A percentile compares a stretch with the other conserved stretches of the same genome.
These are phyloP conservation scores for Pristis pectinata DNA, from an alignment of 2,797 vertebrate species.

Conservation along the genomic window DNA sequence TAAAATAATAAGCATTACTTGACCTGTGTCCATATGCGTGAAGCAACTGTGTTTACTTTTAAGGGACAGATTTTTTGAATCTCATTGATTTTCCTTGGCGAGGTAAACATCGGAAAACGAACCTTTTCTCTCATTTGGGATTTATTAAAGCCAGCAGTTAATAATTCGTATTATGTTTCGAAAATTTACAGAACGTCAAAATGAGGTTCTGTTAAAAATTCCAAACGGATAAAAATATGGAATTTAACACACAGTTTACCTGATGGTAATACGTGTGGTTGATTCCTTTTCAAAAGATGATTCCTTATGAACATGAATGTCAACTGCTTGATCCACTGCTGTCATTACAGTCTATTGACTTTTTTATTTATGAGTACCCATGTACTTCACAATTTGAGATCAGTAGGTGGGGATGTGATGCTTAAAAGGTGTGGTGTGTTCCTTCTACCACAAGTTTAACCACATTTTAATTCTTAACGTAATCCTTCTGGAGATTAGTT, in stretches of 20 bases:
- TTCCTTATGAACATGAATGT: background rate
- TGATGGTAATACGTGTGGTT: background rate
- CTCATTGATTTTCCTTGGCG: background rate
- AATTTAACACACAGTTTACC: background rate
- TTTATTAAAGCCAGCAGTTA: background rate
- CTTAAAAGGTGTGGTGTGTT: background rate
- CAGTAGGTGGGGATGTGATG: constrained; percentile 19
- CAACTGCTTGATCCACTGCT: background rate
- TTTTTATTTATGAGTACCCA: background rate
- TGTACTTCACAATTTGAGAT: constrained; percentile 9
- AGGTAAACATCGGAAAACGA: background rate
- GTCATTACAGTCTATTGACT: background rate
- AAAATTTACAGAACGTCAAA: background rate
- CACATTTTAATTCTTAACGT: constrained; percentile 3
- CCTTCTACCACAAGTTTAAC: background rate
- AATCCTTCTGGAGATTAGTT: background rate
- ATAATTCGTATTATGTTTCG: background rate
- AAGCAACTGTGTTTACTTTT: constrained; percentile 8
- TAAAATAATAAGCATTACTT: background rate
- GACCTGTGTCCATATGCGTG: background rate
- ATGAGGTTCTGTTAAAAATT: background rate
- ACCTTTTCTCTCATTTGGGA: background rate
- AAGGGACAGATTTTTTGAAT: background rate
- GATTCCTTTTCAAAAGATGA: background rate
- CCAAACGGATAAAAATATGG: background rate